Base-by-base conservation (phyloP, 2,888 invertebrate species). In the Pristionchus exspectatus region DNA sequence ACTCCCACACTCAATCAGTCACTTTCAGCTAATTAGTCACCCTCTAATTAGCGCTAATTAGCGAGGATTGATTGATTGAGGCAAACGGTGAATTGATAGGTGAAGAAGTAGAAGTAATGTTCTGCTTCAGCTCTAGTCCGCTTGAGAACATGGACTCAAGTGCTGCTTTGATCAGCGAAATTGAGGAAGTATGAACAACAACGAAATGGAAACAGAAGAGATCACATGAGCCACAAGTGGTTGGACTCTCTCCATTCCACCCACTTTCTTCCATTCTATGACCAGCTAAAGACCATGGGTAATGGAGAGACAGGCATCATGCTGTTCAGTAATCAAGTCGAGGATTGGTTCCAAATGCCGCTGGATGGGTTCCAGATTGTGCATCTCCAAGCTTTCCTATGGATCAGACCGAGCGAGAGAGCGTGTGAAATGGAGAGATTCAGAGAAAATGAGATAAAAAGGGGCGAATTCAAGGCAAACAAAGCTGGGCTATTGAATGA, bases 301-400 rank as follows among this genome's bases (percentile, higher is more conserved):
- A 66, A 66, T 24, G 12, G 12, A n/a, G 12, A 66, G 12, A 38
- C 38, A 38, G 38, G 38, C 38, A 38, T 3, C 38, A 38, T 2
- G 38, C 38, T 38, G 38, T 38, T 38, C 38, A 3, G 38, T 2
- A 63, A 9, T n/a, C 21, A 9, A 63, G 38, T 5, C 38, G 38
- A 33, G 16, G 30, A 72, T 72, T 72, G 72, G 72, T 72, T 72
- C 72, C 72, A 27, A 72, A 69, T 69, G 69, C 72, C 14, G 72
- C 72, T 12, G 30, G 33, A 72, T 72, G 30, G 33, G 72, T 72
- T 33, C 72, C 72, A 72, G 72, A 72, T 72, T 72, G 27, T 50
- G 44, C 5, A 50, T 50, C 44, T 59, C 44, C 4, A 10, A 50
- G 44, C 44, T 50, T 50, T 9, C 44, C 9, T 9, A 9, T 50